Percentiles rank a stretch among this genome's conserved stretches.
Conservation (phyloP, 2,797 vertebrate species). For the Momotus momota region DNA sequence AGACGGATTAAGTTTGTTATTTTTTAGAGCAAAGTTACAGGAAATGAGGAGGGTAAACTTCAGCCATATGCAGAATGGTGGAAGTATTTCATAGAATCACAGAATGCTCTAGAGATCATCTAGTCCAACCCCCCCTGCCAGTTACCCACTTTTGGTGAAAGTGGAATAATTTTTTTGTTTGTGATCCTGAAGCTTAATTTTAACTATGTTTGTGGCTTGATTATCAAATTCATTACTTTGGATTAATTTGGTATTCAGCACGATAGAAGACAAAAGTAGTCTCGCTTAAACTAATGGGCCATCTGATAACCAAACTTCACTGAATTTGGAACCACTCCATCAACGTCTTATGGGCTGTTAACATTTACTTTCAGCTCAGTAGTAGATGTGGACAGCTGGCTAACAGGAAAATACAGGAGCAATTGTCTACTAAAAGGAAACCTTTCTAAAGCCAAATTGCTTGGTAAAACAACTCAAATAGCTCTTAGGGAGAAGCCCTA, state of each 20-base stretch:
- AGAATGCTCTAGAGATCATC: too few relatives aligned
- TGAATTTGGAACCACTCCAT: neutral
- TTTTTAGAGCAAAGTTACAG: neutral
- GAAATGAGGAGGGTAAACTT: neutral
- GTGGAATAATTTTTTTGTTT: neutral
- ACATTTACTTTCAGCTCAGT: neutral
- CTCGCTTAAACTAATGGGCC: neutral
- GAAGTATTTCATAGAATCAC: neutral
- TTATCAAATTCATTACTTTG: neutral
- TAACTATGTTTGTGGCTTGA: neutral
- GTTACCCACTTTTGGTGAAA: neutral
- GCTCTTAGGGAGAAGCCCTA: neutral
- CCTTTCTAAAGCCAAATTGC: conserved; percentile 12
- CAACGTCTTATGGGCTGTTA: neutral
- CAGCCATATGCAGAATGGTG: neutral
- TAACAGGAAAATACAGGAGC: conserved; percentile 7
- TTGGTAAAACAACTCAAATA: conserved; percentile 8
- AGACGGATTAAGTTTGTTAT: neutral
- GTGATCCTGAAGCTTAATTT: neutral
- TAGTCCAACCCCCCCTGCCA: too few relatives aligned
- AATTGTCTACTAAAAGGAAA: neutral
- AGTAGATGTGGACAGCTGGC: neutral
- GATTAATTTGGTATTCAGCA: neutral
- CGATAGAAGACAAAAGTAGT: neutral
- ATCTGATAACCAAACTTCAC: neutral